Evolutionary conservation across 2,113 vertebrate species (phyloP).

Genomic region (Fregata magnificens): DNA sequence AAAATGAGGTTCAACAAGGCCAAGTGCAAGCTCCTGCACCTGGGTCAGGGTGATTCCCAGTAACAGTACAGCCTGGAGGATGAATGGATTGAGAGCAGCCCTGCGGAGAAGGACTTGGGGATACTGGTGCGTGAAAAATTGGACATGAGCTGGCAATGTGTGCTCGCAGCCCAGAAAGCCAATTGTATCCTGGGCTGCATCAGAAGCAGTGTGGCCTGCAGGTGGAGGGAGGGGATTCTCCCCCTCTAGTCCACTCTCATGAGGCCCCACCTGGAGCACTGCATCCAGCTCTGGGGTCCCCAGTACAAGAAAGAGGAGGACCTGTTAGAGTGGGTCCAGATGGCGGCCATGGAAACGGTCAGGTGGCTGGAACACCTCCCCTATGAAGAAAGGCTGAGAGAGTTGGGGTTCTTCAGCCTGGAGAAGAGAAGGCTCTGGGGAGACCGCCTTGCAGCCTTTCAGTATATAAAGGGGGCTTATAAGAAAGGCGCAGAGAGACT

Average conservation of each 20-base stretch:
- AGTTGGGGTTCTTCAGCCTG: background rate
- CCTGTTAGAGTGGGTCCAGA: background rate
- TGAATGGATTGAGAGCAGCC: background rate
- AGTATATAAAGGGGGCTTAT: background rate
- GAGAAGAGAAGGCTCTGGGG: background rate
- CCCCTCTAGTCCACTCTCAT: background rate
- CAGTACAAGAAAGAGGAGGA: background rate
- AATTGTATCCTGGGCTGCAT: background rate
- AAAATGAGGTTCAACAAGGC: background rate
- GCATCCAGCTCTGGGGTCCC: background rate
- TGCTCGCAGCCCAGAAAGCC: background rate
- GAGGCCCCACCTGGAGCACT: background rate
- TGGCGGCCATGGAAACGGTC: background rate
- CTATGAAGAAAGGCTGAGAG: too few relatives aligned
- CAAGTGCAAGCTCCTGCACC: background rate
- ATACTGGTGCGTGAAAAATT: background rate
- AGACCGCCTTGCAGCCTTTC: background rate
- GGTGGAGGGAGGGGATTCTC: background rate
- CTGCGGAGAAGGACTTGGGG: background rate
- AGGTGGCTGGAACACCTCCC: background rate
- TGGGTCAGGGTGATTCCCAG: background rate
- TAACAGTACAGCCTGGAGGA: background rate
- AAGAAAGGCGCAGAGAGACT: background rate
- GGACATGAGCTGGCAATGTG: background rate
- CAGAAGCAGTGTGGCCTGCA: too few relatives aligned